Evolutionary conservation across 92 coral and sea anemone genomes (phyloP).

Genomic region (Phenganax marumi): DNA sequence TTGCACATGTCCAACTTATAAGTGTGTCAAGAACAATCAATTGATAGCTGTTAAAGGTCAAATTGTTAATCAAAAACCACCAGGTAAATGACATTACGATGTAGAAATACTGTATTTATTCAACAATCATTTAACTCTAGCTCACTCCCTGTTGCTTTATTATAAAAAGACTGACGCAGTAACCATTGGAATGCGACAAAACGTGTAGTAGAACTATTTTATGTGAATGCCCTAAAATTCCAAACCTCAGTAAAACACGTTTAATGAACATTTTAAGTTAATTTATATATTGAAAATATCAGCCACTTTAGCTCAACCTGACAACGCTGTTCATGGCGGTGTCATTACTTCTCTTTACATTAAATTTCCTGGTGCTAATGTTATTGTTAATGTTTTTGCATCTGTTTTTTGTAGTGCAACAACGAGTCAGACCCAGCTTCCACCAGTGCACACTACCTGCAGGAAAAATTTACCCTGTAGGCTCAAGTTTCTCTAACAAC

Average conservation of each 20-base stretch:
- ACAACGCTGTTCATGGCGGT: no score
- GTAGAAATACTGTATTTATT: no score
- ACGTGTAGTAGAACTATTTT: no score
- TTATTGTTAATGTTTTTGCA: not conserved
- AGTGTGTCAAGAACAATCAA: constrained; percentile 2
- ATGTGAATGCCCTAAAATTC: no score
- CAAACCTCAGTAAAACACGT: no score
- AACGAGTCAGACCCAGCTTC: not conserved
- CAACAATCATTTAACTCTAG: no score
- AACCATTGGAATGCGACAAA: no score
- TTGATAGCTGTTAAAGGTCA: constrained; percentile 11
- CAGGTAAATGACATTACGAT: not conserved
- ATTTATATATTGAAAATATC: no score
- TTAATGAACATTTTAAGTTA: no score
- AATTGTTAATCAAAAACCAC: not conserved
- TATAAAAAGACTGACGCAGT: no score
- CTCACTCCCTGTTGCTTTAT: no score
- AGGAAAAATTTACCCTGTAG: constrained; percentile 4
- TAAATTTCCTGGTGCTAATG: not conserved
- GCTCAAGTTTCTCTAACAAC: constrained; percentile 19
- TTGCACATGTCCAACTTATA: constrained; percentile 9
- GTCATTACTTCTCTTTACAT: not conserved
- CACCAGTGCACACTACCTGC: constrained; percentile 4
- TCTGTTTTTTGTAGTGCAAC: not conserved
- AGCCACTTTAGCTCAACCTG: no score